Conservation (phyloP, 1,140 invertebrate species). For the Harlomillsia oculata region DNA sequence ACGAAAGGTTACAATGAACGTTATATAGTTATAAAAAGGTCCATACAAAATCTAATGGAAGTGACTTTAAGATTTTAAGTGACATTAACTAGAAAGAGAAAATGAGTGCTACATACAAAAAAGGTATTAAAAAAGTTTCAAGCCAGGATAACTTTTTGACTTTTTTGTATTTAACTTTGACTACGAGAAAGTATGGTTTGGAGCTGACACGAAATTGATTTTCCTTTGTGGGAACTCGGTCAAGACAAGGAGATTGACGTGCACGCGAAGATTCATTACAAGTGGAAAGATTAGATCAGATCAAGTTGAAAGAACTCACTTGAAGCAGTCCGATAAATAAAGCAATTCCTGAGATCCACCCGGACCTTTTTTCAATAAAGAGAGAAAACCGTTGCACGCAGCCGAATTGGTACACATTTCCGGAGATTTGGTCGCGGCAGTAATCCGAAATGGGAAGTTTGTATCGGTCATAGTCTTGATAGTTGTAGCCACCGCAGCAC, state of each 20-base stretch:
- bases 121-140: too few relatives aligned
- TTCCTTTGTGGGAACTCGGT: too few relatives aligned
- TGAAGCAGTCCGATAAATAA: slow-evolving; percentile 60
- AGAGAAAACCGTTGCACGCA: slow-evolving; percentile 75
- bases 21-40: not conserved
- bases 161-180: too few relatives aligned
- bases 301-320: too few relatives aligned
- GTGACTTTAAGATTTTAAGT: not conserved
- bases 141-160: too few relatives aligned
- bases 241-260: too few relatives aligned
- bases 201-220: not conserved
- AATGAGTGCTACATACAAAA: not conserved
- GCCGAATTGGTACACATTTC: slow-evolving; percentile 75
- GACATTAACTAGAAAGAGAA: not conserved
- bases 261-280: too few relatives aligned
- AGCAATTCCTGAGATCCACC: slow-evolving; percentile 69
- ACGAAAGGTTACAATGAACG: not conserved
- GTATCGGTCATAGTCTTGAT: slow-evolving; percentile 63
- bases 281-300: too few relatives aligned
- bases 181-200: too few relatives aligned
- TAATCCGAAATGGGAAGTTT: slow-evolving; percentile 66
- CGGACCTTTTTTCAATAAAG: slow-evolving; percentile 69
- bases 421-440: slow-evolving; percentile 74
- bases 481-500: slow-evolving; percentile 72
- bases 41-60: not conserved